Percentiles rank a stretch among this genome's conserved stretches.
Conservation (phyloP, 2,113 vertebrate species). For the Petrocephalus zakoni region DNA sequence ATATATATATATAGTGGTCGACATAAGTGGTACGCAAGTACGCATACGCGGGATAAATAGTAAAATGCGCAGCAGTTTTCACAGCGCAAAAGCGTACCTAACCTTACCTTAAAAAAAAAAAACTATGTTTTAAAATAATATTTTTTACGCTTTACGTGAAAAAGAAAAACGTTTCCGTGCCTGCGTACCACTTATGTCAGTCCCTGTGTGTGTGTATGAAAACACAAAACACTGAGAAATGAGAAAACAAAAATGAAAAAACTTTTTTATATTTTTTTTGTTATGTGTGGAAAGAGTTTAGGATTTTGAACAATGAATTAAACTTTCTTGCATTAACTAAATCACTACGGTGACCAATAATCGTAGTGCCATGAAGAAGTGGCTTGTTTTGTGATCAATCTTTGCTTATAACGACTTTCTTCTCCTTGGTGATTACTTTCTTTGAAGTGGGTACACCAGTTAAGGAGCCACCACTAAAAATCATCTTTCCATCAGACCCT, state of each 20-base stretch:
- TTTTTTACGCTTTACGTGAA: too few relatives aligned
- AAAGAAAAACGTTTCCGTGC: too few relatives aligned
- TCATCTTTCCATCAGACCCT: neutral
- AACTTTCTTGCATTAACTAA: neutral
- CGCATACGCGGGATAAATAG: too few relatives aligned
- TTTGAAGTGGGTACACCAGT: neutral
- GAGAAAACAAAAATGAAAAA: neutral
- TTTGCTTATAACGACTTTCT: neutral
- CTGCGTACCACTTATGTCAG: too few relatives aligned
- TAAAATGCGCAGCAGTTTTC: too few relatives aligned
- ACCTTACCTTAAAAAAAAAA: too few relatives aligned
- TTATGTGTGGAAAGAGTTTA: neutral
- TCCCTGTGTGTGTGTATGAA: too few relatives aligned
- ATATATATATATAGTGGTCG: too few relatives aligned
- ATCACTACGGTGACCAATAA: neutral
- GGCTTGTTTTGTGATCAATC: neutral
- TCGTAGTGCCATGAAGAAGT: neutral
- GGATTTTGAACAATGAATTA: neutral
- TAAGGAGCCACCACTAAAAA: neutral
- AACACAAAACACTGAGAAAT: neutral
- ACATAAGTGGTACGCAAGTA: too few relatives aligned
- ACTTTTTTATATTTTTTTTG: neutral
- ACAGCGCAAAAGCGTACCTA: too few relatives aligned
- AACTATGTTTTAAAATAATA: too few relatives aligned
- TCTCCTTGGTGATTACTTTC: neutral